Evolutionary conservation across 2,113 vertebrate species (phyloP).

Genomic region (Hirundichthys speculiger): DNA sequence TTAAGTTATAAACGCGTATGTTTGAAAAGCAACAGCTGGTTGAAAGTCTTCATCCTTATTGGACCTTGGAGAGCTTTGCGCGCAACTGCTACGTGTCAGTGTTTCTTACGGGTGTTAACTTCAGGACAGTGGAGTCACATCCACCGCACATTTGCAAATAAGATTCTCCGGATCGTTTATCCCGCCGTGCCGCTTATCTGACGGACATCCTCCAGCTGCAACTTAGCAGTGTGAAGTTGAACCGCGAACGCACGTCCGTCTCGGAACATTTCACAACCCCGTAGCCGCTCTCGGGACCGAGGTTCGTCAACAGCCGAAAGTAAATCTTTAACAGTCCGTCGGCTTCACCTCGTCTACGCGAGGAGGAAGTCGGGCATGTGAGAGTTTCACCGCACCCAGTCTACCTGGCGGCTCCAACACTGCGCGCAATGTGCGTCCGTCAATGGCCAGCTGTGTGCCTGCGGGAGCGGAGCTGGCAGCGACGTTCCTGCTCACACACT

Average conservation of each 20-base stretch:
- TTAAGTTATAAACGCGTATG: too few species aligned
- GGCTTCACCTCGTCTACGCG: background rate
- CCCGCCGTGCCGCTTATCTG: too few species aligned
- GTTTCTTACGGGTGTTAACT: constrained; percentile 5
- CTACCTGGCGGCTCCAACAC: constrained; percentile 60
- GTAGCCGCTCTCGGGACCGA: background rate
- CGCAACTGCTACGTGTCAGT: constrained; percentile 72
- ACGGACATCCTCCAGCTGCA: background rate
- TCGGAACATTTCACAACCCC: background rate
- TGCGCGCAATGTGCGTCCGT: constrained; percentile 64
- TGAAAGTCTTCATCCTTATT: too few species aligned
- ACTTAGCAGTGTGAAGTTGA: too few species aligned
- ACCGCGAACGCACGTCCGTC: background rate
- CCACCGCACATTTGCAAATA: too few species aligned
- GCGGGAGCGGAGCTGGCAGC: constrained; percentile 30
- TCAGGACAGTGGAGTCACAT: background rate
- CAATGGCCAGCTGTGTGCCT: constrained; percentile 74
- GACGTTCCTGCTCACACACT: background rate
- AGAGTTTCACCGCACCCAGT: constrained; percentile 18
- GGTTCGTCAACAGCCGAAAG: constrained; percentile 16
- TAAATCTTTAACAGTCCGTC: constrained; percentile 29
- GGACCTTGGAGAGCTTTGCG: constrained; percentile 1
- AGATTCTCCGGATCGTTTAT: too few species aligned
- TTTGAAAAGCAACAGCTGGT: too few species aligned
- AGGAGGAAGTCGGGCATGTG: background rate